Evolutionary conservation across 1,140 invertebrate species (phyloP).

Genomic region (Brachystomella parvula): DNA sequence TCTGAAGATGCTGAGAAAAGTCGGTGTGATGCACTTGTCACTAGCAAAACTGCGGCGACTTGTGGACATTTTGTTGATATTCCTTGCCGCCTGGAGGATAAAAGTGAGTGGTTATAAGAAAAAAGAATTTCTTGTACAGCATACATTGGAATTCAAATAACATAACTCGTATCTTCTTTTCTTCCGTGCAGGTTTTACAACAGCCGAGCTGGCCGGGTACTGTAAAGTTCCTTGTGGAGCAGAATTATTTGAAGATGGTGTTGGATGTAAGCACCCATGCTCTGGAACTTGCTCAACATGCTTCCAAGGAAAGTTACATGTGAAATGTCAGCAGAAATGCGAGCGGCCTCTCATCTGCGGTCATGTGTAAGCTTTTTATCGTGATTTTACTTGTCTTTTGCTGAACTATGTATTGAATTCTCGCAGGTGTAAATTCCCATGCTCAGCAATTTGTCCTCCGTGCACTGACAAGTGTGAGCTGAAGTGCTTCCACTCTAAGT

Average conservation of each 20-base stretch:
- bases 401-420: background rate
- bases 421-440: background rate
- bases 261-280: slow-evolving; percentile 43
- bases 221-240: background rate
- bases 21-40: background rate
- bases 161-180: too few relatives aligned
- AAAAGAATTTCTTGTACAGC: too few relatives aligned
- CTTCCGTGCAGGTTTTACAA: too few relatives aligned
- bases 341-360: slow-evolving; percentile 44
- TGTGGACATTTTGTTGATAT: background rate
- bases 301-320: slow-evolving; percentile 44
- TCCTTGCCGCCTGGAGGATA: background rate
- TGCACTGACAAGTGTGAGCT: background rate
- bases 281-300: slow-evolving; percentile 42
- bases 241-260: background rate
- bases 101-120: too few relatives aligned
- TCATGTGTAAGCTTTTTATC: slow-evolving; percentile 39
- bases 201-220: background rate
- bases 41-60: background rate
- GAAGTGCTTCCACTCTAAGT: background rate
- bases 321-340: slow-evolving; percentile 44
- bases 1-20: background rate
- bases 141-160: too few relatives aligned
- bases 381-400: background rate
- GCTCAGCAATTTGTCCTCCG: slow-evolving; percentile 8